phyloP scores from a whole-genome alignment of 1,140 invertebrate species.

The Tenebrio molitor region DNA sequence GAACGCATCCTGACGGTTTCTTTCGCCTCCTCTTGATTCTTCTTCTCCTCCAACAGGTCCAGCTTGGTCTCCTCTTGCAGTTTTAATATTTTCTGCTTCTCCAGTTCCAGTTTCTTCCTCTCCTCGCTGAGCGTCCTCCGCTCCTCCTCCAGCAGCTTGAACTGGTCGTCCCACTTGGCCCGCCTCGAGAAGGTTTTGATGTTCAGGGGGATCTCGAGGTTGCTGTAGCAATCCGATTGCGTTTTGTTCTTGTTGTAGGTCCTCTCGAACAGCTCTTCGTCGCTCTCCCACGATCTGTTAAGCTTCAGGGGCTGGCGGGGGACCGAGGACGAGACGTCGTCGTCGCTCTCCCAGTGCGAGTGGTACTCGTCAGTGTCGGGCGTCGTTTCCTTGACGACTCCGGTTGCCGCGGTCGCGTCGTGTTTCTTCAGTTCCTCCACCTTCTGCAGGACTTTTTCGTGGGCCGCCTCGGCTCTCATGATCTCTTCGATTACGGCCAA shows the following conservation, averaged over 20 bases:
- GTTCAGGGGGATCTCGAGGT: slow-evolving; percentile 62
- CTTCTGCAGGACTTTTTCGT: background rate
- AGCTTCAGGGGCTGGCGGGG: slow-evolving; percentile 26
- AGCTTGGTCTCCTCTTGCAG: slow-evolving; percentile 8
- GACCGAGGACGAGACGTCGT: slow-evolving; percentile 32
- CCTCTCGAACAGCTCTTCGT: slow-evolving; percentile 56
- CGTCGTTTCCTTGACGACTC: slow-evolving; percentile 17
- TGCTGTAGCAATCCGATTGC: background rate
- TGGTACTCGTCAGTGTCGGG: slow-evolving; percentile 63
- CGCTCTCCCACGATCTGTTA: slow-evolving; percentile 61
- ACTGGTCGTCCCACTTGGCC: slow-evolving; percentile 33
- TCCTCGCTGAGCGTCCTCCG: slow-evolving; percentile 51
- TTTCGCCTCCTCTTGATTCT: background rate
- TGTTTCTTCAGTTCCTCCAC: slow-evolving; percentile 13
- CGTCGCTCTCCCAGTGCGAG: slow-evolving; percentile 57
- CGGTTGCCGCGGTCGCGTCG: background rate
- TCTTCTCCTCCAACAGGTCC: background rate
- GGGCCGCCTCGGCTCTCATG: background rate
- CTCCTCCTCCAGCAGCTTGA: slow-evolving; percentile 49
- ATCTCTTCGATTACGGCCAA: background rate
- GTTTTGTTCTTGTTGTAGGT: slow-evolving; percentile 9
- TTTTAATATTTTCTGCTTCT: slow-evolving; percentile 20
- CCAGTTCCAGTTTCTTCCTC: slow-evolving; percentile 48
- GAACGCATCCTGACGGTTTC: background rate
- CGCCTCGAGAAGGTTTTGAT: slow-evolving; percentile 56